Evolutionary conservation across 1,140 invertebrate genomes (phyloP).

Genomic region (Anastrepha ludens): DNA sequence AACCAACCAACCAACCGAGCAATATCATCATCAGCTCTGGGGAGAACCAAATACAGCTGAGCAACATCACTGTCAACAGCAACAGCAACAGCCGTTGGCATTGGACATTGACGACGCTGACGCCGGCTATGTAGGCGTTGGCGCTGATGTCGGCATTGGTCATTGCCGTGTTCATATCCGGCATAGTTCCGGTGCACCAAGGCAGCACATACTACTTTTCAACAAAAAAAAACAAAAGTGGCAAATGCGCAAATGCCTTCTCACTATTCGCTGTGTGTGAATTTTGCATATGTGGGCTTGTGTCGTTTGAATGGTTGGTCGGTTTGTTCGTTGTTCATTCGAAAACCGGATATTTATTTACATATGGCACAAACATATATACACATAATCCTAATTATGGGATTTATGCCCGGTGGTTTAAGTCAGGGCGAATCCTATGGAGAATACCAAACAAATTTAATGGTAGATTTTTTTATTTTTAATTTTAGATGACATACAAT

Average conservation of each 20-base stretch:
- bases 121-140: background rate
- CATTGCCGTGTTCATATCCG: slow-evolving; percentile 48
- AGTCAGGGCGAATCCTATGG: background rate
- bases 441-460: background rate
- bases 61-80: background rate
- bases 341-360: slow-evolving; percentile 57
- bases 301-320: background rate
- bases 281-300: background rate
- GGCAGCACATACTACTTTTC: background rate
- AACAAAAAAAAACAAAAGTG: no score
- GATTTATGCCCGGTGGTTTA: slow-evolving; percentile 59
- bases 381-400: slow-evolving; percentile 62
- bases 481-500: no score
- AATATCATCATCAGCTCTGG: background rate
- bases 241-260: no score
- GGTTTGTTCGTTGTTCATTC: background rate
- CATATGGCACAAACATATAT: slow-evolving; percentile 23
- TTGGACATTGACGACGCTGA: background rate
- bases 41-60: background rate
- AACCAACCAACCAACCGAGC: background rate
- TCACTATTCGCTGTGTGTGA: no score
- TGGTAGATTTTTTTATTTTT: no score
- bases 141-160: background rate
- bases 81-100: background rate
- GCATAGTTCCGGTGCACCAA: slow-evolving; percentile 15